Evolutionary conservation across 2,888 invertebrate genomes (phyloP), one percentile per base, ranked within the genome.

Genomic region (Dryobotodes eremita): DNA sequence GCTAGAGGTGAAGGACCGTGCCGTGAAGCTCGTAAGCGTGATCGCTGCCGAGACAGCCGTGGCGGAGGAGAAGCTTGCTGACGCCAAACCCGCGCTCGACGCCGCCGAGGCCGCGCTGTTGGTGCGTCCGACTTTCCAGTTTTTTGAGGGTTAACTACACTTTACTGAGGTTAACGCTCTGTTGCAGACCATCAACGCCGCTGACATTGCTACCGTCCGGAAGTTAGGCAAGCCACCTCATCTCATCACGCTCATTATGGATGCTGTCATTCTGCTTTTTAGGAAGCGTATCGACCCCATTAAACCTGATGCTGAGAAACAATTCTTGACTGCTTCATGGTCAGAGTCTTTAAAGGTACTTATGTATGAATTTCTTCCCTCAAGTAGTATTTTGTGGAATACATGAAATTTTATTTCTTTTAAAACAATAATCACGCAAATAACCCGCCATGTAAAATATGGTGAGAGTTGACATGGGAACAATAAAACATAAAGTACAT

Each of bases 161-260:
- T 42, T 55, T 17, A 0, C 26, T 72, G 6, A 76, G 1, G 3
- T 5, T 17, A 20, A 5, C 26, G 3, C 2, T 71, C n/a, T 75
- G 50, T 89, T 87, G 13, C 92, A 99, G 98, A 99, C 99, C 4
- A 99, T 99, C 87, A 99, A 98, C 97, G 98, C 98, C 5, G 97
- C 98, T 50, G 99, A 99, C 95, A 99, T 99, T 91, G 98, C 98
- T 0, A 98, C 98, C 8, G 99, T 99, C 42, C 97, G 99, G 91
- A 99, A 99, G 95, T 95, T 99, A 85, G 99, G 98, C 79, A 99
- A 99, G 92, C 99, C 99, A 3, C 99, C 99, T 2, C 98, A 98
- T 94, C 97, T 99, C 64, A 99, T 99, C 91, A 98, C 98, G 68
- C 96, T 99, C 20, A 99, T 99, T 92, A 99, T 99, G 99, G 99